Conservation (phyloP, 37 sponge, comb jelly and placozoan genomes). For the Axinella damicornis region DNA sequence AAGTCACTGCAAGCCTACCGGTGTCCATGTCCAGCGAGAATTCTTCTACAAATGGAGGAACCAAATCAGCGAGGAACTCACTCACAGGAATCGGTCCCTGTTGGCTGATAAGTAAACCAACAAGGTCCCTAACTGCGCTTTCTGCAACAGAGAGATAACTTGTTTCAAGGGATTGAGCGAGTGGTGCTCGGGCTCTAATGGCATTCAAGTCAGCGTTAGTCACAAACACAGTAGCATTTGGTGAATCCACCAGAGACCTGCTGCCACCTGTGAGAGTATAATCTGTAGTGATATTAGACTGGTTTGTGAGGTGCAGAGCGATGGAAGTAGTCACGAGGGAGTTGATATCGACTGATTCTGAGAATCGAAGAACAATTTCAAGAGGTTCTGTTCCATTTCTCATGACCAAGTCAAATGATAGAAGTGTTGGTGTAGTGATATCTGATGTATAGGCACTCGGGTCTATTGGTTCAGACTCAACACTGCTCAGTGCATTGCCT, state of each 20-base stretch:
- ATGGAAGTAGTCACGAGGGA: slow-evolving; percentile 12
- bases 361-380: slow-evolving; percentile 82
- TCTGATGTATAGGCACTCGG: slow-evolving; percentile 45
- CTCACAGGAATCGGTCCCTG: slow-evolving; percentile 26
- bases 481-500: slow-evolving; percentile 48
- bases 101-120: neutral
- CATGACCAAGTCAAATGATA: slow-evolving; percentile 85
- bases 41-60: slow-evolving; percentile 51
- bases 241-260: slow-evolving; percentile 11
- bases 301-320: slow-evolving; percentile 58
- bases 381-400: slow-evolving; percentile 76
- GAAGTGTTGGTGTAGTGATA: slow-evolving; percentile 63
- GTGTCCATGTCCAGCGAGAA: slow-evolving; percentile 82
- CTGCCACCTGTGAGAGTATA: slow-evolving; percentile 61
- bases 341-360: slow-evolving; percentile 78
- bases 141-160: slow-evolving; percentile 58
- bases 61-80: slow-evolving; percentile 70
- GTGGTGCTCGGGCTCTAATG: slow-evolving; percentile 69
- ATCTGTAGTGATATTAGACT: slow-evolving; percentile 31
- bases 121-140: slow-evolving; percentile 30
- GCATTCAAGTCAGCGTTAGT: slow-evolving; percentile 52
- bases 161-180: slow-evolving; percentile 50
- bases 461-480: neutral
- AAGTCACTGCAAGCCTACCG: slow-evolving; percentile 75
- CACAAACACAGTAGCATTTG: slow-evolving; percentile 75